Base-by-base conservation (phyloP, 2,888 invertebrate genomes). In the Galerucella calmariensis region DNA sequence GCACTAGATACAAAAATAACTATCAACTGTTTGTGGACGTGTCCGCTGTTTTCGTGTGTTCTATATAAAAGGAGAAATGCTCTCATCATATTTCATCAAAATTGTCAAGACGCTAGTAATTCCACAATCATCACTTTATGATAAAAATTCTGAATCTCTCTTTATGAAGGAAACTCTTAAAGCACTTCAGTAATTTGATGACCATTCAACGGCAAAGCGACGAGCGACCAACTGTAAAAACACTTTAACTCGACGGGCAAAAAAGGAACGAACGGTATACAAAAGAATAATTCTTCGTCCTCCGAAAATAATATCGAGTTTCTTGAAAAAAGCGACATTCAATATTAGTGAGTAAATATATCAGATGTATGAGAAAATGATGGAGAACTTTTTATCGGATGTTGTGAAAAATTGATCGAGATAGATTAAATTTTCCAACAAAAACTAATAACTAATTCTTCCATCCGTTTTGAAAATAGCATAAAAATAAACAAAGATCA, bases 161-260 rank as follows among this genome's bases (percentile, higher is more conserved):
- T 12, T 24, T 65, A 46, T 65, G 63, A 46, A 65, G 46, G 20
- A 65, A 46, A 65, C 63, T 65, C 63, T 65, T 20, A 9, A 65
- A 65, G 63, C 46, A 65, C 46, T 65, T 46, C 53, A 53, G 68
- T 68, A 68, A 68, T 68, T 68, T 68, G 68, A 68, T 58, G 59
- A 59, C 59, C 68, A 68, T 68, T 68, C 68, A 68, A 59, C 59
- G 27, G 35, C 67, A 68, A 67, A 67, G 48, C 67, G 53, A 48
- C 51, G 56, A 67, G 27, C 67, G 67, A 24, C 41, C 56, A 67
- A 41, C 53, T 67, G 67, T 67, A 67, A 35, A 67, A 67, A 67
- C 67, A 67, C 67, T 67, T 67, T 58, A 67, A 35, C 41, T 35
- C 41, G 67, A 41, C 67, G 41, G 62, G 62, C 8, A 62, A 62